Percentiles rank a stretch among this genome's conserved stretches.
phyloP scores from a whole-genome alignment of 2,113 vertebrate genomes.

The Psittacula cyanocephala region DNA sequence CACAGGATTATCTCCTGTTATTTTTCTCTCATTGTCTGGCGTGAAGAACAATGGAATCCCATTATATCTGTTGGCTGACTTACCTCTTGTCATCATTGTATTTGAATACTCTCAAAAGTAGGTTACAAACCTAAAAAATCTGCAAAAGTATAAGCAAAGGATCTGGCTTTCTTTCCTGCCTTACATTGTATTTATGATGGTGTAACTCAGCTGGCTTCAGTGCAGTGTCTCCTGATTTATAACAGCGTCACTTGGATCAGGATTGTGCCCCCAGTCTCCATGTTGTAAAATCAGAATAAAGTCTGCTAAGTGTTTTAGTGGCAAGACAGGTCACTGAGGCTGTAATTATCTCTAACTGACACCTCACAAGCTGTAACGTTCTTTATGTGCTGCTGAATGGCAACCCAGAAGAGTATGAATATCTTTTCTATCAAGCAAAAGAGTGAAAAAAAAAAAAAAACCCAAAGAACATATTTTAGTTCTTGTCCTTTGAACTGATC shows the following conservation, averaged over 20 bases:
- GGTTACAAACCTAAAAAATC: neutral
- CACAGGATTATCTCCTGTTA: neutral
- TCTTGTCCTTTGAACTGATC: conserved; percentile 5
- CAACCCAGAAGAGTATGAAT: neutral
- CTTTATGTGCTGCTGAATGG: conserved; percentile 23
- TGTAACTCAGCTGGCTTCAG: neutral
- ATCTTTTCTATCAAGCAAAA: neutral
- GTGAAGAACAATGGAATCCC: neutral
- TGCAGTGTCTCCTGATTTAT: neutral
- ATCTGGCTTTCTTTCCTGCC: neutral
- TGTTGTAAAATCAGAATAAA: conserved; percentile 13
- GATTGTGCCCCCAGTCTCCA: neutral
- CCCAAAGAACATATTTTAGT: neutral
- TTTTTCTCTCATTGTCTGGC: neutral
- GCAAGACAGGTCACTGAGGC: conserved; percentile 26
- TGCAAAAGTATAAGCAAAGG: neutral
- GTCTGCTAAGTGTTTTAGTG: conserved; percentile 35
- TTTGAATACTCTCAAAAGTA: neutral
- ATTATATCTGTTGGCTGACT: neutral
- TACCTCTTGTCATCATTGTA: neutral
- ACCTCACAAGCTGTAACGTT: conserved; percentile 19
- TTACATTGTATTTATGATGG: neutral
- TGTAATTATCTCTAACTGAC: conserved; percentile 55
- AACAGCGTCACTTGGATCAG: neutral
- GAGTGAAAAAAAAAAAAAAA: neutral